Conservation (phyloP, 2,113 vertebrate genomes). For the Heterocephalus glaber region DNA sequence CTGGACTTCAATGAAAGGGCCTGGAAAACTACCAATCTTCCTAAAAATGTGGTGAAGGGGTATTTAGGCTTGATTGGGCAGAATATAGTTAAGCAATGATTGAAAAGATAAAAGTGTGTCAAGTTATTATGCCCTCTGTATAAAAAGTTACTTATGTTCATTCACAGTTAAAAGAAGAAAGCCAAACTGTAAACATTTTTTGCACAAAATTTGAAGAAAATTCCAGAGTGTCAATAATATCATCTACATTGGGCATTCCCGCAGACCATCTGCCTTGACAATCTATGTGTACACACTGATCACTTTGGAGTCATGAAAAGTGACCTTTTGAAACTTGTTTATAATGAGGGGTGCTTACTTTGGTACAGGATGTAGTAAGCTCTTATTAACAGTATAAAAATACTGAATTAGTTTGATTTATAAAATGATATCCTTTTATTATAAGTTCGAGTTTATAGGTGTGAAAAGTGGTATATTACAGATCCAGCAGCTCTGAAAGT, state of each 20-base stretch:
- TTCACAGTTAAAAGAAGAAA: not conserved
- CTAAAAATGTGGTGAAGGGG: not conserved
- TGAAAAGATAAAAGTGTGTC: not conserved
- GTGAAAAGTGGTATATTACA: not conserved
- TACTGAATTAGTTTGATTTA: not conserved
- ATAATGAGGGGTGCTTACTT: not conserved
- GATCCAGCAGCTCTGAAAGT: not conserved
- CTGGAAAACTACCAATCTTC: not conserved
- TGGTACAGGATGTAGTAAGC: not conserved
- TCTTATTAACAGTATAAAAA: not conserved
- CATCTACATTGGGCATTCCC: not conserved
- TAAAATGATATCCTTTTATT: not conserved
- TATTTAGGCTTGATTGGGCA: not conserved
- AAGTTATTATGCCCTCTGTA: not conserved
- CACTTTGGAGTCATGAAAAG: not conserved
- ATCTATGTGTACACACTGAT: not conserved
- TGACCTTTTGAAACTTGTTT: not conserved
- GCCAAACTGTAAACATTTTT: not conserved
- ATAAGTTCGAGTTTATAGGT: not conserved
- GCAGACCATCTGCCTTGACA: not conserved
- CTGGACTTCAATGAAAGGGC: not conserved
- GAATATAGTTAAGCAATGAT: not conserved
- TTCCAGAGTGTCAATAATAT: not conserved
- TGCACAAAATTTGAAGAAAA: slow-evolving; percentile 2
- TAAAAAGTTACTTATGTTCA: not conserved